Percentiles rank a stretch among this genome's conserved stretches.
Conservation (phyloP, 1,140 invertebrate genomes). For the Heterodera schachtii region DNA sequence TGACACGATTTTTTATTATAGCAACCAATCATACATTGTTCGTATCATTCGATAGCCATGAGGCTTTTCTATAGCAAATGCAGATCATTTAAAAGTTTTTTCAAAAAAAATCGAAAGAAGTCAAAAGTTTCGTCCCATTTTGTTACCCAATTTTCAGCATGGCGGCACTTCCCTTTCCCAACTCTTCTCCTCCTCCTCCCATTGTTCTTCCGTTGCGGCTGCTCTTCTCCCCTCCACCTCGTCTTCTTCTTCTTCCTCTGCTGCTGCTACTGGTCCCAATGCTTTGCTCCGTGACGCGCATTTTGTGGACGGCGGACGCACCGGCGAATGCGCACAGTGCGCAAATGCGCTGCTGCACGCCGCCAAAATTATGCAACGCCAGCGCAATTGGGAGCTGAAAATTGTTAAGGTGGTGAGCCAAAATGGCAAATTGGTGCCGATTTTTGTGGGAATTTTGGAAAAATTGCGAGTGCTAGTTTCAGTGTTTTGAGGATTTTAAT, state of each 20-base stretch:
- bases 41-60: too few species aligned
- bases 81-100: too few species aligned
- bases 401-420: slow-evolving; percentile 20
- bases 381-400: slow-evolving; percentile 25
- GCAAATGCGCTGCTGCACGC: background rate
- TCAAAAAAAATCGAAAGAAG: too few species aligned
- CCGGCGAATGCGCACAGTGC: slow-evolving; percentile 11
- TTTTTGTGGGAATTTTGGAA: too few species aligned
- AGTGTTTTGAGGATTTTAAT: too few species aligned
- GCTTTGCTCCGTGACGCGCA: slow-evolving; percentile 30
- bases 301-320: background rate
- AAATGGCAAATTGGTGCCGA: background rate
- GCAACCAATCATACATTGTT: too few species aligned
- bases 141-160: too few species aligned
- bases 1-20: too few species aligned
- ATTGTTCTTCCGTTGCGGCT: background rate
- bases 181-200: background rate
- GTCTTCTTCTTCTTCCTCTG: background rate
- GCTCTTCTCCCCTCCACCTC: background rate
- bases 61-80: too few species aligned
- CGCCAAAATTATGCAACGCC: slow-evolving; percentile 25
- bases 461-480: too few species aligned
- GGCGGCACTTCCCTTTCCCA: background rate
- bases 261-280: background rate
- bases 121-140: background rate